Conservation (phyloP, 2,113 vertebrate species). For the Xiphorhynchus elegans region DNA sequence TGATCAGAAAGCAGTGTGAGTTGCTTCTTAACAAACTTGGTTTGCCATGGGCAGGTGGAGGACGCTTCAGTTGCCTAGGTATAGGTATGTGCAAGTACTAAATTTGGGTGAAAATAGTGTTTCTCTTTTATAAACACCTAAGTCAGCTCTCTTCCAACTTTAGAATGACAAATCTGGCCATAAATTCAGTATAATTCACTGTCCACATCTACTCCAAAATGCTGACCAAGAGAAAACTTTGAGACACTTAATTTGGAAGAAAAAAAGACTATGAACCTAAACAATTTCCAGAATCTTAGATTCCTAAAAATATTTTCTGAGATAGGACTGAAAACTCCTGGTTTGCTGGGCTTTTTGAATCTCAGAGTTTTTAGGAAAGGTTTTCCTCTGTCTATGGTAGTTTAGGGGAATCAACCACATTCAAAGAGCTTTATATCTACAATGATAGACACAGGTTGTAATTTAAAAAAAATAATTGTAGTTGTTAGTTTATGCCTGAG, state of each 20-base stretch:
- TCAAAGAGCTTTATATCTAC: not conserved
- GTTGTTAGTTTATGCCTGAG: not conserved
- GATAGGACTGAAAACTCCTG: not conserved
- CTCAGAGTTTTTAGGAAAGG: not conserved
- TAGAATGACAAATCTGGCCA: not conserved
- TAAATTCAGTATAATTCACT: not conserved
- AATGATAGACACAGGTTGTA: not conserved
- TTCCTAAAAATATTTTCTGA: not conserved
- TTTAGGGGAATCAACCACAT: not conserved
- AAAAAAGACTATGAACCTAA: not conserved
- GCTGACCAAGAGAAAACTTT: not conserved
- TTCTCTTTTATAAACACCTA: not conserved
- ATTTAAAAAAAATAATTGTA: not conserved
- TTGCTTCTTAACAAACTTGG: not conserved
- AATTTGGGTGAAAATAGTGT: not conserved
- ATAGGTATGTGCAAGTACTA: not conserved
- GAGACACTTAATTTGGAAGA: not conserved
- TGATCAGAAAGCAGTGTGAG: not conserved
- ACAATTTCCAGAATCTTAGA: not conserved
- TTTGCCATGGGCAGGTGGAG: fast-evolving
- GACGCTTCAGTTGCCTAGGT: not conserved
- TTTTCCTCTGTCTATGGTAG: not conserved
- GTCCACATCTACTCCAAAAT: not conserved
- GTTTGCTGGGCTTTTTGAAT: not conserved
- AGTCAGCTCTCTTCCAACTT: not conserved